Percentiles rank a stretch among this genome's conserved stretches.
phyloP scores from a whole-genome alignment of 2,888 invertebrate genomes.

The Epinotia bilunana region DNA sequence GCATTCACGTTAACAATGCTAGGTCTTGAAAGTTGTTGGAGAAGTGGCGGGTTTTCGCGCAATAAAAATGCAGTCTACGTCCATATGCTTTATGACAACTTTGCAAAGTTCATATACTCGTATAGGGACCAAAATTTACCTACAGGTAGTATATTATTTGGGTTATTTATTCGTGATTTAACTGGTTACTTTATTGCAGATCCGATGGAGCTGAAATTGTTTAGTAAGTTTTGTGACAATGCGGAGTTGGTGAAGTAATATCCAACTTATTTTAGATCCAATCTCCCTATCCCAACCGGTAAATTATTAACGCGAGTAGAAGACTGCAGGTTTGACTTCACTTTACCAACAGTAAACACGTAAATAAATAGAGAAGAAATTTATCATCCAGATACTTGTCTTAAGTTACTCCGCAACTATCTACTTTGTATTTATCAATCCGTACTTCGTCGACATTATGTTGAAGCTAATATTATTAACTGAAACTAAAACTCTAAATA shows the following conservation, averaged over 20 bases:
- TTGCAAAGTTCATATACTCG: too few relatives aligned
- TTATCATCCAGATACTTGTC: not conserved
- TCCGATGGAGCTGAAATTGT: too few relatives aligned
- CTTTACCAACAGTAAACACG: not conserved
- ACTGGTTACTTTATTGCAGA: too few relatives aligned
- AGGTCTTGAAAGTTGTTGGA: not conserved
- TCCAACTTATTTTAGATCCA: not conserved
- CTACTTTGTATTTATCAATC: not conserved
- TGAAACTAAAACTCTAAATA: not conserved
- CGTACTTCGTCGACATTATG: not conserved
- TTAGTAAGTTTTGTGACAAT: too few relatives aligned
- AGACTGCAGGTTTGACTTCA: not conserved
- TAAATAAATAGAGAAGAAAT: not conserved
- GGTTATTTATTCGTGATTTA: too few relatives aligned
- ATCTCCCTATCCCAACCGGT: not conserved
- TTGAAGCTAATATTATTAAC: not conserved
- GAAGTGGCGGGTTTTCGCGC: not conserved
- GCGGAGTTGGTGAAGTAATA: too few relatives aligned
- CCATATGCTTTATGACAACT: too few relatives aligned
- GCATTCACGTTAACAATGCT: not conserved
- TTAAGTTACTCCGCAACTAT: not conserved
- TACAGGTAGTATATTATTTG: too few relatives aligned
- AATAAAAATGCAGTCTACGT: not conserved
- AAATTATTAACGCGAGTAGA: not conserved
- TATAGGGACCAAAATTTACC: too few relatives aligned